These are phyloP conservation scores for Todus mexicanus DNA, from an alignment of 2,797 vertebrate genomes.

Conservation along the genomic window DNA sequence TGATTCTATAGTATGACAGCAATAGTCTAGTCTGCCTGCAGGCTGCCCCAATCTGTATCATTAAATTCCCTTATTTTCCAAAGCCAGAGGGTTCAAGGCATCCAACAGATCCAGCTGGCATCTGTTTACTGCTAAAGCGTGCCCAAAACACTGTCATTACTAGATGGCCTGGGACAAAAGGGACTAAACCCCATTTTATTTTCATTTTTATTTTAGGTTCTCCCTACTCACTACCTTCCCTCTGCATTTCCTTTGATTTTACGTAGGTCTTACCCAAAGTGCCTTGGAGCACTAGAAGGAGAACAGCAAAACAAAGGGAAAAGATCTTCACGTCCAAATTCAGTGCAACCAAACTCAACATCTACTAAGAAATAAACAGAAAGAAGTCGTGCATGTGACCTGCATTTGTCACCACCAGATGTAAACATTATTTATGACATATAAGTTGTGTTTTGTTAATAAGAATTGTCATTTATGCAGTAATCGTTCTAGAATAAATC, in stretches of 20 bases:
- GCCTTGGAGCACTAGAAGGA: neutral
- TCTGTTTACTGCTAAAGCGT: neutral
- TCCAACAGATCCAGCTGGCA: neutral
- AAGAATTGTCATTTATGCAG: neutral
- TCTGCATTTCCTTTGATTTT: neutral
- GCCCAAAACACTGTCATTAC: rapidly evolving
- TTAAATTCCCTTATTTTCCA: neutral
- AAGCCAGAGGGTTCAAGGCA: neutral
- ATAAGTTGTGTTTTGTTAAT: neutral
- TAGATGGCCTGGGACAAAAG: neutral
- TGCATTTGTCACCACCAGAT: neutral
- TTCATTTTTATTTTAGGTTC: neutral
- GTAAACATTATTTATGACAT: neutral
- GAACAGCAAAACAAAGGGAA: neutral
- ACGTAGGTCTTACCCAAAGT: neutral
- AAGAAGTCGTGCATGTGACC: neutral
- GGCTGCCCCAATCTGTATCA: neutral
- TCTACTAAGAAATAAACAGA: neutral
- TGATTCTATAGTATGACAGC: neutral
- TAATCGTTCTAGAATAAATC: neutral
- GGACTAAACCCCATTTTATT: neutral
- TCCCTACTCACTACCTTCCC: neutral
- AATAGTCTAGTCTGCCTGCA: neutral
- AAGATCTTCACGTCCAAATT: neutral
- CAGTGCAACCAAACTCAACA: neutral